Conservation (phyloP, 2,888 invertebrate genomes). For the Nephrotoma guestfalica region DNA sequence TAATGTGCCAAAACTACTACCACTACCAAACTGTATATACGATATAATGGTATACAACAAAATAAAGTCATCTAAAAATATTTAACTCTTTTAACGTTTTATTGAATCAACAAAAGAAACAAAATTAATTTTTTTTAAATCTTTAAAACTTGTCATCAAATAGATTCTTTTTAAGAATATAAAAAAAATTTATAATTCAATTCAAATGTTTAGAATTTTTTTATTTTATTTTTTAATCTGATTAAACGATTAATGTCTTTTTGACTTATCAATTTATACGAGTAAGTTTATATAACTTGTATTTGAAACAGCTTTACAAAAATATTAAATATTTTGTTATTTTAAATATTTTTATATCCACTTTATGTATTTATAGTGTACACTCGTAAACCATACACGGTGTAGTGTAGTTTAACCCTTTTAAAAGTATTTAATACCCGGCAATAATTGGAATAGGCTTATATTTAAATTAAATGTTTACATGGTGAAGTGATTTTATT, state of each 20-base stretch:
- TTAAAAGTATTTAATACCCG: background rate
- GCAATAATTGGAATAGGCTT: background rate
- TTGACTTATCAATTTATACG: slow-evolving; percentile 13
- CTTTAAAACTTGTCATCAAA: slow-evolving; percentile 2
- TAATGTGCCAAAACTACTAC: background rate
- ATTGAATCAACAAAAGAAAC: background rate
- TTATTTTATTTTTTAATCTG: slow-evolving; percentile 11
- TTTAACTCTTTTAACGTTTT: background rate
- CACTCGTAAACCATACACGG: background rate
- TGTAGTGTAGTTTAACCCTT: background rate
- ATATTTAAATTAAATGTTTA: background rate
- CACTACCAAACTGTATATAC: background rate
- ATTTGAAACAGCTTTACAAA: background rate
- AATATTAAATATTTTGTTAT: background rate
- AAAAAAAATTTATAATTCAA: background rate
- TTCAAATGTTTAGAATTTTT: background rate
- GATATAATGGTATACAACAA: no score
- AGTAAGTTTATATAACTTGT: no score
- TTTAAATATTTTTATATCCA: background rate
- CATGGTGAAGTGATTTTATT: background rate
- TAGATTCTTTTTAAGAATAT: background rate
- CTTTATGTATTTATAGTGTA: background rate
- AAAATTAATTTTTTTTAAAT: background rate
- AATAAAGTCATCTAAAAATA: background rate
- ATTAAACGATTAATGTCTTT: slow-evolving; percentile 15